A percentile compares a stretch with the other conserved stretches of the same genome.
These are phyloP conservation scores for Drosophila diplacantha DNA, from an alignment of 2,888 invertebrate genomes.

Conservation along the genomic window DNA sequence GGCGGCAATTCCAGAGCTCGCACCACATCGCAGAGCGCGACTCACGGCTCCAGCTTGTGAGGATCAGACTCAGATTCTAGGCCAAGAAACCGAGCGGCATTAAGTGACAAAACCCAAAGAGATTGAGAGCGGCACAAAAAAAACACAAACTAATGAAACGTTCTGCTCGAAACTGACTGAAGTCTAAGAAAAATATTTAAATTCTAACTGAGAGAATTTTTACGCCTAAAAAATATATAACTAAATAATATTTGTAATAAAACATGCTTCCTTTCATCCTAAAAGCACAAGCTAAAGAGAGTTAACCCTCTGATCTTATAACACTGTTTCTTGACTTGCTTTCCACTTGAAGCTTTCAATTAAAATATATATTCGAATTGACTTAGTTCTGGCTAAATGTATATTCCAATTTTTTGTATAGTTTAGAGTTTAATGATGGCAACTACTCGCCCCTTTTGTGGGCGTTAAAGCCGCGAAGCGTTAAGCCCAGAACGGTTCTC, in stretches of 20 bases:
- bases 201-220: not conserved
- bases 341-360: not conserved
- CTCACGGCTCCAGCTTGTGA: constrained; percentile 22
- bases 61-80: constrained; percentile 16
- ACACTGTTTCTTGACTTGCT: too few relatives aligned
- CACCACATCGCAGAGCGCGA: constrained; percentile 35
- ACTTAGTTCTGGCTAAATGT: not conserved
- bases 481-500: constrained; percentile 25
- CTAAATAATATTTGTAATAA: not conserved
- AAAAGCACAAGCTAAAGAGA: too few relatives aligned
- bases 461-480: constrained; percentile 30
- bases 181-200: not conserved
- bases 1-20: constrained; percentile 27
- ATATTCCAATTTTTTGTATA: not conserved
- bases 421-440: not conserved
- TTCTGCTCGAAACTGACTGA: not conserved
- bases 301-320: too few relatives aligned
- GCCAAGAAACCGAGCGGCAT: not conserved
- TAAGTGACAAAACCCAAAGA: not conserved
- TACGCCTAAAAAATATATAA: not conserved
- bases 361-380: not conserved
- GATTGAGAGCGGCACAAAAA: not conserved
- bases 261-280: not conserved
- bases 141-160: not conserved
- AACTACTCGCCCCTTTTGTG: constrained; percentile 2